Conservation (phyloP, 2,113 vertebrate genomes). For the Tauraco erythrolophus region DNA sequence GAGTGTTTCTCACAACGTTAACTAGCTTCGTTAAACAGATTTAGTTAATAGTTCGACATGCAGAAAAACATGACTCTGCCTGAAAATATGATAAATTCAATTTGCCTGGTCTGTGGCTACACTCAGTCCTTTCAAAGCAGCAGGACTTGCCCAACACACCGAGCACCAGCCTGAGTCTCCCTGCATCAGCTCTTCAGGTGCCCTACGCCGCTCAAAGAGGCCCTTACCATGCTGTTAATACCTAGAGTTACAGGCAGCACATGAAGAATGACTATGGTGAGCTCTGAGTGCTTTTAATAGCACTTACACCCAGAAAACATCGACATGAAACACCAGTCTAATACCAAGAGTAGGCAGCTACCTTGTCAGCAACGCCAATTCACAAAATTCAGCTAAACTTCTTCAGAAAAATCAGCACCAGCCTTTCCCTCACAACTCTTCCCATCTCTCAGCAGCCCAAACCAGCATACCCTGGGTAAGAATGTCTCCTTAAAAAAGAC, state of each 20-base stretch:
- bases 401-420: background rate
- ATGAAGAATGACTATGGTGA: background rate
- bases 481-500: background rate
- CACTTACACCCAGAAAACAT: background rate
- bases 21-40: background rate
- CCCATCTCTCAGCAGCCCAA: background rate
- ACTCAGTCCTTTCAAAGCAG: background rate
- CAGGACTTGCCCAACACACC: background rate
- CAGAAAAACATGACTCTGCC: background rate
- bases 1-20: background rate
- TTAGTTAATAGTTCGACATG: background rate
- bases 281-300: background rate
- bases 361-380: background rate
- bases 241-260: background rate
- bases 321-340: background rate
- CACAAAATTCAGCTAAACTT: background rate
- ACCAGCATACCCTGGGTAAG: background rate
- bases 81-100: background rate
- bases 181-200: background rate
- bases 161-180: background rate
- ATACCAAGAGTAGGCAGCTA: background rate
- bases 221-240: background rate
- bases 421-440: background rate
- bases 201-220: background rate
- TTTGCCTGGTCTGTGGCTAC: background rate